Evolutionary conservation across 2,888 invertebrate species (phyloP).

Genomic region (Leucania comma): DNA sequence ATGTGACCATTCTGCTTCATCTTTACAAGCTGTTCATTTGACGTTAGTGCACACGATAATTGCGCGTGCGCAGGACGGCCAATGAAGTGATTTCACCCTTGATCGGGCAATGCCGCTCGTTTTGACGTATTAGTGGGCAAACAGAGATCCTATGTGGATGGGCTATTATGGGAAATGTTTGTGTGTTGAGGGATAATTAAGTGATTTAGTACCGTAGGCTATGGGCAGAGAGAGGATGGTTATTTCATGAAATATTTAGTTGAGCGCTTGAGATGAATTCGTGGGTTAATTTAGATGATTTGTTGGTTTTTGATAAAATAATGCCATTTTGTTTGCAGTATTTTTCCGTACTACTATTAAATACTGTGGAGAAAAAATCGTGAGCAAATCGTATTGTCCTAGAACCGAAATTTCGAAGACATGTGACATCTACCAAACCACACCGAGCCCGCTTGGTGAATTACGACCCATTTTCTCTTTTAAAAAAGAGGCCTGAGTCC

Average conservation of each 20-base stretch:
- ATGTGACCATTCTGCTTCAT: conserved; percentile 4
- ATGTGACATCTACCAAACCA: too few relatives aligned
- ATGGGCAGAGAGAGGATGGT: conserved; percentile 43
- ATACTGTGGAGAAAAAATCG: too few relatives aligned
- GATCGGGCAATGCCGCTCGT: conserved; percentile 69
- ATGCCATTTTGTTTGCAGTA: not conserved
- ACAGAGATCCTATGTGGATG: conserved; percentile 69
- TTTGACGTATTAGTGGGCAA: conserved; percentile 77
- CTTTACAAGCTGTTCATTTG: conserved; percentile 66
- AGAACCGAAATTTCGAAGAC: too few relatives aligned
- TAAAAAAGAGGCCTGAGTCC: too few relatives aligned
- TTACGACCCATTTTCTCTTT: too few relatives aligned
- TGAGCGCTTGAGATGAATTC: not conserved
- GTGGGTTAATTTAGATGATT: not conserved
- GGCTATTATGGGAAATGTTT: conserved; percentile 71
- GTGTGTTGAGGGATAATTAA: conserved; percentile 71
- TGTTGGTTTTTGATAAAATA: not conserved
- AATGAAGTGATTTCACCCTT: conserved; percentile 80
- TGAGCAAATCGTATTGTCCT: too few relatives aligned
- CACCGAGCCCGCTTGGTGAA: too few relatives aligned
- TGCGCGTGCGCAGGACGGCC: conserved; percentile 61
- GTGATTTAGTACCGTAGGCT: conserved; percentile 36
- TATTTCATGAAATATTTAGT: not conserved
- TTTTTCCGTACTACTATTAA: too few relatives aligned
- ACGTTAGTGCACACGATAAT: conserved; percentile 72